Base-by-base conservation (phyloP, 2,113 vertebrate species). In the Pongo abelii region DNA sequence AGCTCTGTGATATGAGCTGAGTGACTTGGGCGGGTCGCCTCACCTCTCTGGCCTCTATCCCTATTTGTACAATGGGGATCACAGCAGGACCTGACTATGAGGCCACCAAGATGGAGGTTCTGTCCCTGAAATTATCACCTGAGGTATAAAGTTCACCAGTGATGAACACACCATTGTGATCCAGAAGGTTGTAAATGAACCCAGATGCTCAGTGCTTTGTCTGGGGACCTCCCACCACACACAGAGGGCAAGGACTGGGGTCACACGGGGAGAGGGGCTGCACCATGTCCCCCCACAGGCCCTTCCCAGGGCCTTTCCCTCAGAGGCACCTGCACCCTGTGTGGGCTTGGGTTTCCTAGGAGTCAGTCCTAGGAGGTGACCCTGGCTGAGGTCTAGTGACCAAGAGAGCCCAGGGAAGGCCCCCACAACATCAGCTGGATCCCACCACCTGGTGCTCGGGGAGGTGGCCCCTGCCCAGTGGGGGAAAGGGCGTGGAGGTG, bases 381-480 rank as follows among this genome's bases (percentile, higher is more conserved):
- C 13, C 18, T 52, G 72, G 43, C 52, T 72, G 50, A 40, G 17
- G 14, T 52, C 52, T 40, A 10, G 79, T 61, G 72, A 59, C 61
- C n/a, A 0, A 0, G 46, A 23, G 64, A 72, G 52, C 46, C 12
- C 7, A 55, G 23, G 38, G 67, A 88, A n/a, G 5, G 1, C 35
- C 12, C 55, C 10, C 13, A 32, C 8, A 10, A 40, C 43, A 16
- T n/a, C n/a, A 17, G 35, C 20, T 23, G 78, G 79, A 46, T 43
- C 55, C 25, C 87, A 22, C 0, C 0, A n/a, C 30, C 84, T n/a
- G 4, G 9, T 25, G 30, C 43, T 13, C 5, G 25, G 8, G 43
- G 20, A n/a, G 17, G 14, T 25, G 46, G 14, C 2, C 1, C 25
- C 75, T 61, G 14, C 14, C 55, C 30, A 4, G 52, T 1, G 0